These are phyloP conservation scores for Campoplex capitator DNA, from an alignment of 2,888 invertebrate species.

Conservation along the genomic window DNA sequence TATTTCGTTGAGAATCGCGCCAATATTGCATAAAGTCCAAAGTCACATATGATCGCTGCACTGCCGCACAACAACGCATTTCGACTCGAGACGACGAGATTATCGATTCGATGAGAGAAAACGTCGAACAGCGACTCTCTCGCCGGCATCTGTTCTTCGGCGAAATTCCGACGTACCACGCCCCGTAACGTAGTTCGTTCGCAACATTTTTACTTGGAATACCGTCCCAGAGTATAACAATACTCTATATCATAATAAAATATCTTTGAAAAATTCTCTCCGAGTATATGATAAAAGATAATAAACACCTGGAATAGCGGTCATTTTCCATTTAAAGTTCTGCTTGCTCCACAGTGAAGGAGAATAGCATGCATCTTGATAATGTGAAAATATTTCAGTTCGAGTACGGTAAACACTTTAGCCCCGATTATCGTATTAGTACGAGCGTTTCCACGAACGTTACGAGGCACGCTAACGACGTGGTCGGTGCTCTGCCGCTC, in stretches of 20 bases:
- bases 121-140: slow-evolving; percentile 38
- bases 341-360: neutral
- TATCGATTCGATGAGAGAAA: slow-evolving; percentile 75
- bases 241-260: neutral
- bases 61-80: slow-evolving; percentile 17
- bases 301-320: neutral
- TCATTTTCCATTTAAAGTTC: slow-evolving; percentile 8
- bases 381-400: slow-evolving; percentile 50
- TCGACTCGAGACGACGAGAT: slow-evolving; percentile 72
- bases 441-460: slow-evolving; percentile 39
- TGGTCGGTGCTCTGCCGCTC: slow-evolving; percentile 36
- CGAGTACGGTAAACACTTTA: slow-evolving; percentile 46
- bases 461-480: slow-evolving; percentile 62
- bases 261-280: neutral
- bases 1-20: neutral
- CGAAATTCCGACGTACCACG: slow-evolving; percentile 35
- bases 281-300: too few species aligned
- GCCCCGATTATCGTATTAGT: slow-evolving; percentile 38
- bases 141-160: slow-evolving; percentile 24
- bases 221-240: slow-evolving; percentile 72
- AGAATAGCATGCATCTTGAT: slow-evolving; percentile 20
- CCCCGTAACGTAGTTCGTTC: slow-evolving; percentile 59
- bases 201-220: slow-evolving; percentile 74
- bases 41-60: too few species aligned
- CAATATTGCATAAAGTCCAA: slow-evolving; percentile 32